These are phyloP conservation scores for Pasiphila rectangulata DNA, from an alignment of 2,888 invertebrate species.

Conservation along the genomic window DNA sequence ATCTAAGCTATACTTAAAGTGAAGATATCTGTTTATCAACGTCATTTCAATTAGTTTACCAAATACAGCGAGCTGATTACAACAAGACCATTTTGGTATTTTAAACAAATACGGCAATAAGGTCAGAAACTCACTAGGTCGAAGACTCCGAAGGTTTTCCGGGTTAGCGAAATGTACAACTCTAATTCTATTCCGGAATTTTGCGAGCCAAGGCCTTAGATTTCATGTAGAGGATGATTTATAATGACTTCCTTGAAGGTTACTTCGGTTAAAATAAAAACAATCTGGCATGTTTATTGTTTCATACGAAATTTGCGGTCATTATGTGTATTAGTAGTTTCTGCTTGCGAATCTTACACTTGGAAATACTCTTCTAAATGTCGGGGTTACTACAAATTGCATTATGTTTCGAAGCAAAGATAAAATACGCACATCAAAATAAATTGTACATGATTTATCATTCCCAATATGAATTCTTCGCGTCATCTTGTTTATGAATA, in stretches of 20 bases:
- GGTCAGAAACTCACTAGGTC: slow-evolving; percentile 19
- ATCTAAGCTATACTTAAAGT: background rate
- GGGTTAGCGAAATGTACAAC: slow-evolving; percentile 29
- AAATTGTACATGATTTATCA: slow-evolving; percentile 11
- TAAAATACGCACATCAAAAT: slow-evolving; percentile 2
- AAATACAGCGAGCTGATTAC: slow-evolving; percentile 11
- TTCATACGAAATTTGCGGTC: too few relatives aligned
- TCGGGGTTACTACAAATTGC: too few relatives aligned
- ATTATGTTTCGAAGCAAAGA: background rate
- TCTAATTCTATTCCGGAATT: slow-evolving; percentile 57
- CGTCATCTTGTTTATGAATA: slow-evolving; percentile 20
- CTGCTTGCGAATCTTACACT: background rate
- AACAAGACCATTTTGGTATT: slow-evolving; percentile 17
- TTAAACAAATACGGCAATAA: slow-evolving; percentile 16
- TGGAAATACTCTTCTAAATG: too few relatives aligned
- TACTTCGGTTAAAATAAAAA: slow-evolving; percentile 30
- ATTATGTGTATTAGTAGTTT: too few relatives aligned
- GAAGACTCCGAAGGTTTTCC: slow-evolving; percentile 30
- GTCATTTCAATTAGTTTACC: slow-evolving; percentile 1
- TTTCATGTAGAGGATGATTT: slow-evolving; percentile 65
- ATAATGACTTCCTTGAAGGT: slow-evolving; percentile 63
- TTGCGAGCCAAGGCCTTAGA: slow-evolving; percentile 54
- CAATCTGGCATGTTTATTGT: background rate
- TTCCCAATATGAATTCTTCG: slow-evolving; percentile 14
- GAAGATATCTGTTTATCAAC: background rate